Evolutionary conservation across 2,888 invertebrate species (phyloP).

Genomic region (Nemapogon koenigi): DNA sequence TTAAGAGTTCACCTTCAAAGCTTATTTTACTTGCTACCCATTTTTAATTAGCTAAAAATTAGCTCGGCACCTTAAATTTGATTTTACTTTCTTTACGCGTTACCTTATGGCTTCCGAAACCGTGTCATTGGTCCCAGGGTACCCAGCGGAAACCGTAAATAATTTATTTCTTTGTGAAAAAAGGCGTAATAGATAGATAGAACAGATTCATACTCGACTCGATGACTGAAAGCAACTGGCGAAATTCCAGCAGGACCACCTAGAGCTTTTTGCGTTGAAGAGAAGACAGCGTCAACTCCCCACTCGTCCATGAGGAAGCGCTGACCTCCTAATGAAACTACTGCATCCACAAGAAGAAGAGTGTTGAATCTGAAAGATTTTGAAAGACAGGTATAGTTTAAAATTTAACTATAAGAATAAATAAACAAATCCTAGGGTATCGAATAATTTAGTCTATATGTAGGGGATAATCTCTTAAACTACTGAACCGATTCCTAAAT

Average conservation of each 20-base stretch:
- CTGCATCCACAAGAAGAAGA: slow-evolving; percentile 70
- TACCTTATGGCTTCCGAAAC: too few species aligned
- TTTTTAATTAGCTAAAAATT: slow-evolving; percentile 10
- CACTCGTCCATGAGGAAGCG: slow-evolving; percentile 70
- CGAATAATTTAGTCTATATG: too few species aligned
- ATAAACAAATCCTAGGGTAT: too few species aligned
- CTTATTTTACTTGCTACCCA: background rate
- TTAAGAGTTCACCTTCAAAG: background rate
- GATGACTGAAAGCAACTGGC: slow-evolving; percentile 69
- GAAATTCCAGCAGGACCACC: slow-evolving; percentile 73
- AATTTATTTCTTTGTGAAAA: too few species aligned
- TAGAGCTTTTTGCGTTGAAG: slow-evolving; percentile 71
- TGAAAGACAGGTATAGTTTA: too few species aligned
- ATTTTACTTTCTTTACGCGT: too few species aligned
- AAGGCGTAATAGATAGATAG: too few species aligned
- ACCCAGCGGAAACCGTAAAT: too few species aligned
- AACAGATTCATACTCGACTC: slow-evolving; percentile 68
- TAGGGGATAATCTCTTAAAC: too few species aligned
- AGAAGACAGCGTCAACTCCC: slow-evolving; percentile 71
- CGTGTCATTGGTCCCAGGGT: too few species aligned
- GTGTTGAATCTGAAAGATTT: slow-evolving; percentile 62
- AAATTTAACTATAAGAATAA: too few species aligned
- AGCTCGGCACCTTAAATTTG: slow-evolving; percentile 8
- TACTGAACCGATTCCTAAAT: too few species aligned
- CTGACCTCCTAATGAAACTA: slow-evolving; percentile 68